Conservation (phyloP, 2,113 vertebrate species). For the Lepisosteus oculatus region DNA sequence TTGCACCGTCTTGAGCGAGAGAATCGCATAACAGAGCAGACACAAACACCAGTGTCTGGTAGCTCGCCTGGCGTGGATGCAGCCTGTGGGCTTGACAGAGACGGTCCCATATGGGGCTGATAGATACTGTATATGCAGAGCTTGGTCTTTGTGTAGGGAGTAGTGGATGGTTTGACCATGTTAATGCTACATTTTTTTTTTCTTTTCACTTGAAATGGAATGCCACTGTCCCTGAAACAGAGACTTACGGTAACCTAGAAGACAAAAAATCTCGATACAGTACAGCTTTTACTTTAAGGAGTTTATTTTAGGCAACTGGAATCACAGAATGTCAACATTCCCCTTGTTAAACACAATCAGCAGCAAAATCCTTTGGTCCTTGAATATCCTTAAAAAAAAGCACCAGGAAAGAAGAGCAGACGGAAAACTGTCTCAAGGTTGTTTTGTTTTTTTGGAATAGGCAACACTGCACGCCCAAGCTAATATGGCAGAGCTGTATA, state of each 20-base stretch:
- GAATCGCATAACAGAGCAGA: too few relatives aligned
- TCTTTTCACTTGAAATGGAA: slow-evolving; percentile 63
- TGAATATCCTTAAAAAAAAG: slow-evolving; percentile 39
- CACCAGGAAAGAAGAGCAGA: slow-evolving; percentile 29
- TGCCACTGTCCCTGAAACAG: slow-evolving; percentile 57
- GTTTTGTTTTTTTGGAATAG: slow-evolving; percentile 16
- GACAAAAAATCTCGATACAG: slow-evolving; percentile 43
- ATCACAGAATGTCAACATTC: slow-evolving; percentile 55
- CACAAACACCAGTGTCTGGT: too few relatives aligned
- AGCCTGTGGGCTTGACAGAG: too few relatives aligned
- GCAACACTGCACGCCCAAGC: slow-evolving; percentile 14
- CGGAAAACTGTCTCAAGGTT: slow-evolving; percentile 28
- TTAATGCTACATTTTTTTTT: slow-evolving; percentile 9
- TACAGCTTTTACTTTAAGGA: slow-evolving; percentile 48
- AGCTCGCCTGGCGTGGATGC: too few relatives aligned
- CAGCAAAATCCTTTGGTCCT: slow-evolving; percentile 68
- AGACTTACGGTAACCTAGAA: slow-evolving; percentile 52
- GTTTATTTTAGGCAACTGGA: slow-evolving; percentile 67
- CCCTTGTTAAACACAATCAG: slow-evolving; percentile 43
- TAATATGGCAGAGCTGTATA: too few relatives aligned
- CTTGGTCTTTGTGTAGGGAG: too few relatives aligned
- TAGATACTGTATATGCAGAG: too few relatives aligned
- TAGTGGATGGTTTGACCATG: too few relatives aligned
- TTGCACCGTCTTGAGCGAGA: too few relatives aligned
- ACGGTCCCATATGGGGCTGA: too few relatives aligned